Base-by-base conservation (phyloP, 2,888 invertebrate species). In the Ennomos erosarius region DNA sequence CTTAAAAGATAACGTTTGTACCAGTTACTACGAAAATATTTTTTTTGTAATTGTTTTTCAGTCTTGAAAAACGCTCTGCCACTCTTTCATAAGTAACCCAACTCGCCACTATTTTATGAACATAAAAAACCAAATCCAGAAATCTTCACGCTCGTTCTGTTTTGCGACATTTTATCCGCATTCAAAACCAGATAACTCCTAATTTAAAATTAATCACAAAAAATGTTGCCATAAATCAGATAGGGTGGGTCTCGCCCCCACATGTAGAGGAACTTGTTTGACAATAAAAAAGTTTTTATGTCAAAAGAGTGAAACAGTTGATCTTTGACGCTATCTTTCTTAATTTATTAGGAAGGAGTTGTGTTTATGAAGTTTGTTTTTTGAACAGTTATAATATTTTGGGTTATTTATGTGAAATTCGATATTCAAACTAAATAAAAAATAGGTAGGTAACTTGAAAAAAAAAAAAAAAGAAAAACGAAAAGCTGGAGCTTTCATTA, bases 201-300 rank as follows among this genome's bases (percentile, higher is more conserved):
- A 83, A 87, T 87, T 88, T 81, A 72, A 82, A 85, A 87, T 87
- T 84, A 85, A 83, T 82, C 79, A 83, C 82, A 83, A 85, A 84
- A 79, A 82, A 76, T 63, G 59, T 42, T 66, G 70, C 69, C 71
- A 86, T 88, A 88, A 88, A 89, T 88, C 88, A 87, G 81, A 79
- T 78, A 77, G 70, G 71, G 66, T 65, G 60, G 57, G 42, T 48
- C 70, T 69, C 71, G 67, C 79, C 77, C 52, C 73, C 84, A 82
- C 84, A 79, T 76, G 80, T 26, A 51, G 69, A 65, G 37, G 73
- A 62, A 64, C 66, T 68, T 62, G 71, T 68, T 55, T 69, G 75
- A 77, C 73, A 74, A 70, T 70, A 75, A 74, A 77, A 54, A 61
- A 70, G 62, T 74, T 76, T 75, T 74, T 71, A 67, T 68, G 62